A percentile compares a stretch with the other conserved stretches of the same genome.
Evolutionary conservation across 2,797 vertebrate genomes (phyloP).

Genomic region (Mallotus villosus): DNA sequence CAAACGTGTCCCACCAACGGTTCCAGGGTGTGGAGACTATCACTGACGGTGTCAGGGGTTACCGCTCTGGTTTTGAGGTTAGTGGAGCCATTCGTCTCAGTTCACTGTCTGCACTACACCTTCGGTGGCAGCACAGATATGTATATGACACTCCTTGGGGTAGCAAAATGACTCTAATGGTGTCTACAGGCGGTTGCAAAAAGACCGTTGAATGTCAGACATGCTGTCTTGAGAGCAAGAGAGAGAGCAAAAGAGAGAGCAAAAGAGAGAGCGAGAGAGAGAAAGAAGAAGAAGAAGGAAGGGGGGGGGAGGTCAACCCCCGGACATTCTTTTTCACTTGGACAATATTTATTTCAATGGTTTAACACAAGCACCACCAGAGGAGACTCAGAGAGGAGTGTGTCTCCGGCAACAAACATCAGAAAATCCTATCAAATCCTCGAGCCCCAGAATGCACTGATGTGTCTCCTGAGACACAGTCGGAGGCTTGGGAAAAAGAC

Average conservation of each 20-base stretch:
- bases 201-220: constrained; percentile 26
- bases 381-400: constrained; percentile 66
- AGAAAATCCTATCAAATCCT: constrained; percentile 79
- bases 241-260: neutral
- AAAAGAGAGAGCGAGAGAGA: neutral
- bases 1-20: constrained; percentile 64
- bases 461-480: constrained; percentile 60
- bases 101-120: constrained; percentile 25
- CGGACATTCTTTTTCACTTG: constrained; percentile 69
- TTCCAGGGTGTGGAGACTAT: constrained; percentile 41
- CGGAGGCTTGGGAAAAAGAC: constrained; percentile 81
- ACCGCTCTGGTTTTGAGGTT: constrained; percentile 56
- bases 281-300: neutral
- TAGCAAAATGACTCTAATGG: constrained; percentile 23
- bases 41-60: constrained; percentile 45
- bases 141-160: constrained; percentile 38
- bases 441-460: constrained; percentile 44
- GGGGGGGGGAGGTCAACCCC: constrained; percentile 49
- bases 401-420: constrained; percentile 77
- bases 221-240: constrained; percentile 30
- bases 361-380: constrained; percentile 64
- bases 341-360: constrained; percentile 72
- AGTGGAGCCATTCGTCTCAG: constrained; percentile 30
- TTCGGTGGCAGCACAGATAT: constrained; percentile 17
- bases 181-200: constrained; percentile 56